Percentiles rank a stretch among this genome's conserved stretches.
Conservation (phyloP, 2,113 vertebrate species). For the Pipa parva region DNA sequence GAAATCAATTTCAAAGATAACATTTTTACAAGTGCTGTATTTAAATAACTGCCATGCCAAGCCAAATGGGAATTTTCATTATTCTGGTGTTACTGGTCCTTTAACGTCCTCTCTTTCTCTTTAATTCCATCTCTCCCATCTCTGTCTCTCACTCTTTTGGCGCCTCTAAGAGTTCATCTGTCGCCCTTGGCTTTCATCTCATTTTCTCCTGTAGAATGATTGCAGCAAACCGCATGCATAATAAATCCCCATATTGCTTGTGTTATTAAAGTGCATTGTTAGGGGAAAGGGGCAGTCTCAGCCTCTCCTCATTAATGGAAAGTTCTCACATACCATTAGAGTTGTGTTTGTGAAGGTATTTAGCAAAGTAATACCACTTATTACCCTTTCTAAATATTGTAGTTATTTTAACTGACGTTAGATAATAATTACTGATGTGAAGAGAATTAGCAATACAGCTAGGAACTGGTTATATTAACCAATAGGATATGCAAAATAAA, state of each 20-base stretch:
- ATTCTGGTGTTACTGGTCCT: no score
- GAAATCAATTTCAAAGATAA: no score
- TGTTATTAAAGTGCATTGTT: conserved; percentile 70
- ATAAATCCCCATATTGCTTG: conserved; percentile 72
- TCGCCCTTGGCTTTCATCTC: conserved; percentile 71
- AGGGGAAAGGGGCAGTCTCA: conserved; percentile 44
- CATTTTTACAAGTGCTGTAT: no score
- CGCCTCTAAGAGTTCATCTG: conserved; percentile 69
- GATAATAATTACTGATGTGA: no score
- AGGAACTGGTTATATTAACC: conserved; percentile 1
- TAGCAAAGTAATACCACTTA: no score
- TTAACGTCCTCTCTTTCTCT: conserved; percentile 48
- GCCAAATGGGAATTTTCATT: no score
- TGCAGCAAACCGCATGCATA: conserved; percentile 68
- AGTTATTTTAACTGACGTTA: no score
- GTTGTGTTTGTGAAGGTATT: no score
- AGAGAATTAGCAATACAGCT: no score
- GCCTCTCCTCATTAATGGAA: background rate
- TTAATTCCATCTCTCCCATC: conserved; percentile 14
- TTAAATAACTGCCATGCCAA: no score
- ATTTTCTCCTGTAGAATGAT: conserved; percentile 72
- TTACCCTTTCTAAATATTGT: no score
- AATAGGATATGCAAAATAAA: background rate
- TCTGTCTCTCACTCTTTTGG: conserved; percentile 57
- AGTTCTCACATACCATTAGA: background rate